Evolutionary conservation across 92 coral and sea anemone species (phyloP).

Genomic region (Muricea muricata): DNA sequence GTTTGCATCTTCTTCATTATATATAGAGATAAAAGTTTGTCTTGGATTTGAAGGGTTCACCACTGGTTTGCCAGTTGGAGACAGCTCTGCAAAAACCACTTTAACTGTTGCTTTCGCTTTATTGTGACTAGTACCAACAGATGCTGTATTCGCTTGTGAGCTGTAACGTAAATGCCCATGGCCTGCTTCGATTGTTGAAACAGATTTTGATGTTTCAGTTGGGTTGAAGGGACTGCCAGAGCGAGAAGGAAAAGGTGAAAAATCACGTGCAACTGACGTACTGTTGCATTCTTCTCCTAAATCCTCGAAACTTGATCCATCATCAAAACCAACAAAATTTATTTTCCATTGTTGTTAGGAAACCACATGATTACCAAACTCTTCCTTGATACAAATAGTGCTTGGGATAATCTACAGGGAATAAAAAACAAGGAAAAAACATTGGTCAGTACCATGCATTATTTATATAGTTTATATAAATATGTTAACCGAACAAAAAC

Average conservation of each 20-base stretch:
- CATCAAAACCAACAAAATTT: slow-evolving; percentile 8
- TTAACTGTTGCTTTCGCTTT: slow-evolving; percentile 49
- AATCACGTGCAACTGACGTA: not conserved
- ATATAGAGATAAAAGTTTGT: slow-evolving; percentile 49
- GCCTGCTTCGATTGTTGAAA: slow-evolving; percentile 11
- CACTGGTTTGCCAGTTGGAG: slow-evolving; percentile 40
- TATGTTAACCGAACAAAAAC: not conserved
- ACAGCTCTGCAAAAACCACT: slow-evolving; percentile 34
- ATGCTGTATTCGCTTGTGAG: not conserved
- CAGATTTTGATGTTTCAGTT: not conserved
- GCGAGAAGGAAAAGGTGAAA: not conserved
- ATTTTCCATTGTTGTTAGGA: slow-evolving; percentile 18
- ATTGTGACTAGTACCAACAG: not conserved
- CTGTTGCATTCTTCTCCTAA: slow-evolving; percentile 1
- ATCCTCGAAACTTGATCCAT: slow-evolving; percentile 20
- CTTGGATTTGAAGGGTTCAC: not conserved
- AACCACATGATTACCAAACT: slow-evolving; percentile 14
- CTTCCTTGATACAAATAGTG: slow-evolving; percentile 16
- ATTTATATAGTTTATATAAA: not conserved
- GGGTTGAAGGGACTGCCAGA: not conserved
- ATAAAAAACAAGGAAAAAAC: too few relatives aligned
- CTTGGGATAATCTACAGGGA: slow-evolving; percentile 12
- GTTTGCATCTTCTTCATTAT: slow-evolving; percentile 40
- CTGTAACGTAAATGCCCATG: too few relatives aligned
- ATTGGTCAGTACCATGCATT: slow-evolving; percentile 5